These are phyloP conservation scores for Mus spicilegus DNA, from an alignment of 2,113 vertebrate species.

Conservation along the genomic window DNA sequence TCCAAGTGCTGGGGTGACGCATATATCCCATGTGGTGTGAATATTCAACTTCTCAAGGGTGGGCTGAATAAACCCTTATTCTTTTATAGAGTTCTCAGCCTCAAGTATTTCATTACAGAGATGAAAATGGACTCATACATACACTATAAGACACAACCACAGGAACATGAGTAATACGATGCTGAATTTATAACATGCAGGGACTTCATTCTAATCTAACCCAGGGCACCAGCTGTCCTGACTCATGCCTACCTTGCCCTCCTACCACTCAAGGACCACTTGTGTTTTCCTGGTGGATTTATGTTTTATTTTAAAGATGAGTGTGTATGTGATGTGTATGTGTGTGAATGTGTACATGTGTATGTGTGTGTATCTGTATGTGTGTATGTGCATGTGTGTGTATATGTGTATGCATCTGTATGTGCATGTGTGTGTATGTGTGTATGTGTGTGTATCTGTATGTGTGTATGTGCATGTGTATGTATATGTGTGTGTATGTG, in stretches of 20 bases:
- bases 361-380: too few relatives aligned
- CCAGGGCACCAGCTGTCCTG: too few relatives aligned
- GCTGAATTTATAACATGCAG: neutral
- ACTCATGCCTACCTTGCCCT: neutral
- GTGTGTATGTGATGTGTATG: neutral
- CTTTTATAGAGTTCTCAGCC: neutral
- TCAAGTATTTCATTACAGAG: neutral
- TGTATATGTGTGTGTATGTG: neutral
- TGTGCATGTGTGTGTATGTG: neutral
- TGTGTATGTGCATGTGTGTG: neutral
- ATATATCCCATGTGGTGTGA: neutral
- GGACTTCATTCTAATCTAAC: neutral
- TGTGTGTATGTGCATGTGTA: too few relatives aligned
- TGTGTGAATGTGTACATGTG: too few relatives aligned
- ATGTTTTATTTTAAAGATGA: neutral
- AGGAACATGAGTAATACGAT: too few relatives aligned
- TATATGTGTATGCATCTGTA: too few relatives aligned
- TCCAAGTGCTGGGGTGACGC: too few relatives aligned
- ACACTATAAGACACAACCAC: rapidly evolving
- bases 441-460: too few relatives aligned
- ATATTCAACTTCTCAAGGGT: too few relatives aligned
- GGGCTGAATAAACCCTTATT: neutral
- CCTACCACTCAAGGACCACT: neutral
- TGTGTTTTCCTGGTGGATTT: neutral
- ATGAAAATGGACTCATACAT: neutral